Evolutionary conservation across 2,113 vertebrate genomes (phyloP), one percentile per base, ranked within the genome.

Genomic region (Dissostichus mawsoni): DNA sequence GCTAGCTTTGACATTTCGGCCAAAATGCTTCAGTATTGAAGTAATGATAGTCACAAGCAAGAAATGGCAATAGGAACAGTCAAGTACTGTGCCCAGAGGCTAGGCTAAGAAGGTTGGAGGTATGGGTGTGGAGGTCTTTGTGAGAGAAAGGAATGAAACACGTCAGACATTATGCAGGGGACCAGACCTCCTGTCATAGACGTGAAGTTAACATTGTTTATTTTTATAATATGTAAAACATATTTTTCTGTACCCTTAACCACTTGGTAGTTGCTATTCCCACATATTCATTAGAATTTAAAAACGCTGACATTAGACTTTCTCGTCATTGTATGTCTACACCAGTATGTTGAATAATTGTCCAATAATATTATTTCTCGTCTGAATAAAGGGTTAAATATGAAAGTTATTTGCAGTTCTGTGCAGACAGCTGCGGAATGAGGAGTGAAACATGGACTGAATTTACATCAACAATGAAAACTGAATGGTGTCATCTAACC

Each of bases 361-460:
- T 18, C 2, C 12, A 41, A 29, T 45, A 33, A 58, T 48, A 52
- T 52, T 14, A 52, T 52, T 67, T 67, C 17, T 45, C 73, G 51
- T 17, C 48, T 57, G 25, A n/a, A 3, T 8, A 25, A 57, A 12
- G n/a, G 17, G 16, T 59, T 17, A 16, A 82, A 70, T 64, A 52
- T 57, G 1, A 69, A 76, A 47, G 33, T 57, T 70, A 0, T 66
- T 78, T 29, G 56, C 25, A 36, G 66, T 77, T 61, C 53, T 64
- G 36, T 67, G 50, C 64, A 10, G 57, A 33, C 66, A 80, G 64
- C 67, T 78, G 74, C 18, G 0, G 0, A 76, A 18, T 44, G 41
- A 68, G 50, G 13, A 71, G 58, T 12, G 23, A 48, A 51, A 69
- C 68, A 87, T 70, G 69, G 69, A 73, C 16, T 62, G 20, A 62